Evolutionary conservation across 1,140 invertebrate species (phyloP).

Genomic region (Tetramorium parvispinum): DNA sequence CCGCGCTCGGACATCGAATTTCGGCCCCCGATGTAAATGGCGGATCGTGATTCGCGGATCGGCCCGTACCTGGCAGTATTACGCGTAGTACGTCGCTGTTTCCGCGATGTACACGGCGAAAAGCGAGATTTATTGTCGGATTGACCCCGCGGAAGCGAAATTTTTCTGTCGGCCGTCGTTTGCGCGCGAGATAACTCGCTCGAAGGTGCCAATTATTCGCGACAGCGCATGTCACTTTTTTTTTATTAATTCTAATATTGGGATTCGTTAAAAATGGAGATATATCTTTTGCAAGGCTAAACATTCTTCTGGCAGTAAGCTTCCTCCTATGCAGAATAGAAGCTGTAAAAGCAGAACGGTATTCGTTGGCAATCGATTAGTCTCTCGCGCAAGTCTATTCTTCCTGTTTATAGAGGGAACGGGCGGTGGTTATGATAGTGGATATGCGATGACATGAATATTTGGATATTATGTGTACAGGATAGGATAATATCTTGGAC

Average conservation of each 20-base stretch:
- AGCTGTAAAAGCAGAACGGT: neutral
- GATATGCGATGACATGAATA: slow-evolving; percentile 46
- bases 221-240: neutral
- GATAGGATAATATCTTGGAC: slow-evolving; percentile 50
- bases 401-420: slow-evolving; percentile 14
- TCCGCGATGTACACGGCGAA: slow-evolving; percentile 16
- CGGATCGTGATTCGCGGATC: slow-evolving; percentile 40
- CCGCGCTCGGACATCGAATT: slow-evolving; percentile 18
- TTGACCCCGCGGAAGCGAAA: slow-evolving; percentile 17
- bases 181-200: neutral
- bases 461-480: slow-evolving; percentile 51
- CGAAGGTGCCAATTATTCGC: slow-evolving; percentile 10
- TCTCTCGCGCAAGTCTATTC: slow-evolving; percentile 13
- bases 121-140: slow-evolving; percentile 37
- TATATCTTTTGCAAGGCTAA: neutral
- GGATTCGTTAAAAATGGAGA: neutral
- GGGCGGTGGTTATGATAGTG: neutral
- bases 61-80: slow-evolving; percentile 27
- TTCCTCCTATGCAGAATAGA: neutral
- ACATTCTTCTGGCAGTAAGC: neutral
- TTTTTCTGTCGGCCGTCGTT: slow-evolving; percentile 13
- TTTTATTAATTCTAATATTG: neutral
- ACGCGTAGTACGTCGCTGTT: slow-evolving; percentile 35
- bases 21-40: slow-evolving; percentile 34
- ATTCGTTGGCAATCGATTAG: slow-evolving; percentile 37